phyloP scores from a whole-genome alignment of 2,888 invertebrate species.

The Mycalesis mineus region DNA sequence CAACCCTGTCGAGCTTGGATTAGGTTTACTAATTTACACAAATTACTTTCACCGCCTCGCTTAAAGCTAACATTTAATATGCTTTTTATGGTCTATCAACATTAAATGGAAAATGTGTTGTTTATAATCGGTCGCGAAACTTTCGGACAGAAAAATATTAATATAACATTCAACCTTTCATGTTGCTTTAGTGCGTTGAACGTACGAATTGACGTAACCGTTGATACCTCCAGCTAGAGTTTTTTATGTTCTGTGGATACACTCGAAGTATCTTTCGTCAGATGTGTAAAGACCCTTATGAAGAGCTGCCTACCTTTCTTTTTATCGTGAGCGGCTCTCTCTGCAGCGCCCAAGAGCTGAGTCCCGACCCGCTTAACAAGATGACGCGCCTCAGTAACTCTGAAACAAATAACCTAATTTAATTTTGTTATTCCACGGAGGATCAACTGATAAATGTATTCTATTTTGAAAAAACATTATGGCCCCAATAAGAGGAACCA shows the following conservation, averaged over 20 bases:
- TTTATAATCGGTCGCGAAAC: too few relatives aligned
- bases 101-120: too few relatives aligned
- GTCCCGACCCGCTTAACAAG: slow-evolving; percentile 91
- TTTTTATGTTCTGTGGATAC: too few relatives aligned
- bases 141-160: too few relatives aligned
- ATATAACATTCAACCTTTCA: too few relatives aligned
- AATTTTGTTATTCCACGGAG: slow-evolving; percentile 55
- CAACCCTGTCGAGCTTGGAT: neutral
- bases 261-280: too few relatives aligned
- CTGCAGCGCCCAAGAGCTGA: slow-evolving; percentile 95
- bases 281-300: too few relatives aligned
- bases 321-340: slow-evolving; percentile 89
- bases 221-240: too few relatives aligned
- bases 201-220: too few relatives aligned
- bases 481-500: slow-evolving; percentile 26
- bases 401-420: slow-evolving; percentile 78
- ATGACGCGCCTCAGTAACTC: slow-evolving; percentile 92
- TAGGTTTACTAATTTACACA: slow-evolving; percentile 24
- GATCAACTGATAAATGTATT: slow-evolving; percentile 52
- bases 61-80: slow-evolving; percentile 32
- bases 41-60: slow-evolving; percentile 23
- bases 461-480: slow-evolving; percentile 45
- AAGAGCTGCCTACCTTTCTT: slow-evolving; percentile 68
- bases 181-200: too few relatives aligned
- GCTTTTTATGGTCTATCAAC: too few relatives aligned